Evolutionary conservation across 1,140 invertebrate genomes (phyloP), one percentile per base, ranked within the genome.

Genomic region (Pogonognathellus flavescens): DNA sequence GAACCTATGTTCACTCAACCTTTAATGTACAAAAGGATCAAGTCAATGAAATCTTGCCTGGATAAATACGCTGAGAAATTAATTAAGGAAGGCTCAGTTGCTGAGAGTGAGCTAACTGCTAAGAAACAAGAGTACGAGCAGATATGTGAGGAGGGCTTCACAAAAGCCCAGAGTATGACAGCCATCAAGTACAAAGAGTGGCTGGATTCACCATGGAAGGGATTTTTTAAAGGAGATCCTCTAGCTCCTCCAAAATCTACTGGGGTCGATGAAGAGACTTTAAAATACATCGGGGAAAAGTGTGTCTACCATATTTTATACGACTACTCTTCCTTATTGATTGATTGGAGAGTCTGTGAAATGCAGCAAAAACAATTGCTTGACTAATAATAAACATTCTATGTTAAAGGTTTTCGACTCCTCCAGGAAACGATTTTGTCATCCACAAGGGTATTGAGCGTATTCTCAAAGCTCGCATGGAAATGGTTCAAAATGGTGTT

Each of bases 1-100:
- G 98, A 99, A 90, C 98, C 98, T 0, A 99, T 99, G 97, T 99
- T 99, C 91, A 99, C 98, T 0, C 98, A 99, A 91, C 98, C 98
- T 8, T 93, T 99, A n/a, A 99, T 99, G 99, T 99, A 99, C 92
- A 95, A 96, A 87, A 97, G 98, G 91, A 99, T 99, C 87, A 93
- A 92, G 85, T 93, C 95, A 70, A 96, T 94, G n/a, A 94, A 94
- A 88, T 94, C 94, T 49, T 94, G 93, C 14, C 89, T 97, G 72
- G 95, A 97, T 59, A 94, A 96, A 85, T 99, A 99, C 90, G 94
- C 96, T 11, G 94, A 97, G 55, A 95, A 97, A 89, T 93, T 99
- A 70, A 95, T 98, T 66, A 91, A 93, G 14, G 97, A 98, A 91
- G 95, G 86, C 82, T 55, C 13, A 8, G 97, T 99, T 0, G 96